Evolutionary conservation across 2,888 invertebrate genomes (phyloP).

Genomic region (Orchesella flavescens): DNA sequence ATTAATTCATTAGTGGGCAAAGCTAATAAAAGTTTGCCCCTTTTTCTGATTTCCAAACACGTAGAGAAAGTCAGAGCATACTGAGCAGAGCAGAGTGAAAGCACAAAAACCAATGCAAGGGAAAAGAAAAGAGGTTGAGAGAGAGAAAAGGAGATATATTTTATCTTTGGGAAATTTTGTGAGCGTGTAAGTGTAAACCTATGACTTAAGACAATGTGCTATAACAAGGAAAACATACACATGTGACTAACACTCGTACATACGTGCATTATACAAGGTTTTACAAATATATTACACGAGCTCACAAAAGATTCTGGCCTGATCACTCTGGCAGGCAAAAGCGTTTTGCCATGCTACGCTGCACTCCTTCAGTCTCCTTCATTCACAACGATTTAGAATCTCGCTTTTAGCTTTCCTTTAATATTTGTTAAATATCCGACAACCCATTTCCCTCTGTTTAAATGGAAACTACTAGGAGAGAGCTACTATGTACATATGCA

Average conservation of each 20-base stretch:
- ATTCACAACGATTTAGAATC: slow-evolving; percentile 56
- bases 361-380: slow-evolving; percentile 23
- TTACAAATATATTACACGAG: background rate
- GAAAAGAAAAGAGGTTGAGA: slow-evolving; percentile 12
- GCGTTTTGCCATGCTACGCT: slow-evolving; percentile 47
- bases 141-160: slow-evolving; percentile 13
- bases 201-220: background rate
- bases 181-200: background rate
- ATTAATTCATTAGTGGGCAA: slow-evolving; percentile 71
- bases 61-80: slow-evolving; percentile 45
- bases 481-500: too few relatives aligned
- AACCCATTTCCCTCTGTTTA: slow-evolving; percentile 37
- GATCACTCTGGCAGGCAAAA: slow-evolving; percentile 49
- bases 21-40: slow-evolving; percentile 60
- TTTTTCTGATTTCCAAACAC: slow-evolving; percentile 65
- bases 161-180: slow-evolving; percentile 29
- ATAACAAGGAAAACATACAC: slow-evolving; percentile 2
- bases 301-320: slow-evolving; percentile 12
- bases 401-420: slow-evolving; percentile 46
- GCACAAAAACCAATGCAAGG: background rate
- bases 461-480: slow-evolving; percentile 10
- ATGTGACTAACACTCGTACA: background rate
- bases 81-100: background rate
- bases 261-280: background rate
- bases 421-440: slow-evolving; percentile 60